Evolutionary conservation across 2,888 invertebrate species (phyloP).

Genomic region (Ochropacha duplaris): DNA sequence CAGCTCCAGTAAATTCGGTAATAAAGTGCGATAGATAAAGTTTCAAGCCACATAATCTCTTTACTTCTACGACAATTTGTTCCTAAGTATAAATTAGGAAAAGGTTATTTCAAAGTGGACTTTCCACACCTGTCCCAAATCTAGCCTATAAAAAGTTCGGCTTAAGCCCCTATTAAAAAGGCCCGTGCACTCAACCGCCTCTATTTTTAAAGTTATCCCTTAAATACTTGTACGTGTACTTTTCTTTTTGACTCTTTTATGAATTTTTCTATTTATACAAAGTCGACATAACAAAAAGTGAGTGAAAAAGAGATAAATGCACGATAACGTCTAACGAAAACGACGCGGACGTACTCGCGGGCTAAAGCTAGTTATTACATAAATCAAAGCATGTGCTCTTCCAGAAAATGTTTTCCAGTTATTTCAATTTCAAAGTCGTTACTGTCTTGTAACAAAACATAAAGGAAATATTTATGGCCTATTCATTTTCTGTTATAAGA

Average conservation of each 20-base stretch:
- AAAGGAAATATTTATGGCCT: background rate
- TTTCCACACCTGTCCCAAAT: conserved; percentile 1
- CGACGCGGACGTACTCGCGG: no score
- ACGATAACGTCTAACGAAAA: no score
- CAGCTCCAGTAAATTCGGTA: background rate
- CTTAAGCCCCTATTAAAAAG: background rate
- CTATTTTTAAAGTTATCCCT: background rate
- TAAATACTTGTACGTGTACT: no score
- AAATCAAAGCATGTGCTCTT: background rate
- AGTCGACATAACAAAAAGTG: no score
- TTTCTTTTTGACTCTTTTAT: no score
- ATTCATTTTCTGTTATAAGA: background rate
- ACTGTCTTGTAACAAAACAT: conserved; percentile 1
- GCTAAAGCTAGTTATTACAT: background rate
- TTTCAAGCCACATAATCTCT: background rate
- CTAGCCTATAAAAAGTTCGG: background rate
- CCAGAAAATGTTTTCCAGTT: background rate
- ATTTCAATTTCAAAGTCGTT: background rate
- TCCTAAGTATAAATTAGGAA: background rate
- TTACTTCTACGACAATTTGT: background rate
- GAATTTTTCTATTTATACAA: no score
- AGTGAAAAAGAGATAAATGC: no score
- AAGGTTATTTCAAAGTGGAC: background rate
- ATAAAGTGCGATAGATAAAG: conserved; percentile 1
- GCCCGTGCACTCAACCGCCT: background rate